These are phyloP conservation scores for Ephialtes manifestator DNA, from an alignment of 2,888 invertebrate genomes.

Conservation along the genomic window DNA sequence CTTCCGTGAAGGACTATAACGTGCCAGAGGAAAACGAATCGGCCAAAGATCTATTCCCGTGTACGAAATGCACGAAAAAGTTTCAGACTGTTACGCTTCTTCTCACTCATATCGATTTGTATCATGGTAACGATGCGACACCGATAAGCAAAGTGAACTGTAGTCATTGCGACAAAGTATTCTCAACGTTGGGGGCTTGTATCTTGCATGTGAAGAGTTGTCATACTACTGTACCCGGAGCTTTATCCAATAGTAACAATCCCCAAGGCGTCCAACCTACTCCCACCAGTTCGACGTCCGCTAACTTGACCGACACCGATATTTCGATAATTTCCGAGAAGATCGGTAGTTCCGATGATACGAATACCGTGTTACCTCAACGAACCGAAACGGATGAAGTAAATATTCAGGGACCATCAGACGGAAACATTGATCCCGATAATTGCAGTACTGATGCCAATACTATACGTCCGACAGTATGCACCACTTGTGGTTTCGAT, in stretches of 20 bases:
- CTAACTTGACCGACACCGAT: neutral
- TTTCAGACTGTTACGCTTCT: constrained; percentile 64
- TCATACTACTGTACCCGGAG: constrained; percentile 53
- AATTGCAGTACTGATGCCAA: neutral
- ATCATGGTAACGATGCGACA: constrained; percentile 47
- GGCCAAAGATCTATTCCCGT: constrained; percentile 68
- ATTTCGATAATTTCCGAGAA: constrained; percentile 9
- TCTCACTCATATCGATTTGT: constrained; percentile 66
- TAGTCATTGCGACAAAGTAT: constrained; percentile 66
- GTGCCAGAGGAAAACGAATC: constrained; percentile 67
- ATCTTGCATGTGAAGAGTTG: constrained; percentile 72
- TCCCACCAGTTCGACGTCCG: neutral
- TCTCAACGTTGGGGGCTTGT: constrained; percentile 54
- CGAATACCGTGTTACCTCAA: neutral
- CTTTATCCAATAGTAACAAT: neutral
- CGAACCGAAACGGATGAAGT: neutral
- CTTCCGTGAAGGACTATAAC: neutral
- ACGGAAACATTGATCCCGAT: neutral
- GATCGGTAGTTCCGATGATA: neutral
- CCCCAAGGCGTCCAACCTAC: constrained; percentile 48
- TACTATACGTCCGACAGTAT: neutral
- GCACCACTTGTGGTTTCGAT: constrained; percentile 51
- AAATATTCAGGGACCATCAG: neutral
- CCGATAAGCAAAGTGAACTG: constrained; percentile 53
- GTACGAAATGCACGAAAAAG: constrained; percentile 70